Base-by-base conservation (phyloP, 2,888 invertebrate species). In the Tiliacea aurago region DNA sequence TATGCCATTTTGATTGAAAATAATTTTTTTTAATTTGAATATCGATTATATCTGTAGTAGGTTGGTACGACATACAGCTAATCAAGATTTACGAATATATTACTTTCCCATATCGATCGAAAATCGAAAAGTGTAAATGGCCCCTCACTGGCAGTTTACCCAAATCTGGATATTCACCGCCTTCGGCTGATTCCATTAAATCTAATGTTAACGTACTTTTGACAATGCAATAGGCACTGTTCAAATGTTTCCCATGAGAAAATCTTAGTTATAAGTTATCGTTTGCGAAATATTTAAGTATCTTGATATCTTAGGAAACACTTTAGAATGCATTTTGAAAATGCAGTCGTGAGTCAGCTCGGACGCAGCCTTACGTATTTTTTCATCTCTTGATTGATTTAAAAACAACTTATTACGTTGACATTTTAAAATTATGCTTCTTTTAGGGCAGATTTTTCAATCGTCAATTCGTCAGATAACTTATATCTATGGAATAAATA, bases 131-230 rank as follows among this genome's bases (percentile, higher is more conserved):
- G 49, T 62, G 61, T 56, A 56, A 71, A 78, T 51, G 53, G 63
- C 28, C n/a, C n/a, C 43, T 56, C 11, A 73, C 45, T 72, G 47
- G 63, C 37, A 28, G 70, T 82, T 28, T 70, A 70, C 53, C 64
- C 55, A 73, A 79, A 72, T 45, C 56, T 58, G 64, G 83, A 41
- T 61, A 80, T 77, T 75, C 37, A 62, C 28, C 51, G 84, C 81
- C 81, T 47, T n/a, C 13, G 84, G 81, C 76, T 58, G 49, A 47
- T 75, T 73, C 69, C 66, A 70, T 66, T 69, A 62, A 59, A 68
- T 80, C 51, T 65, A 66, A 84, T 84, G 81, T 80, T 76, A 81
- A 71, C 49, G 61, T 84, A 64, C 37, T 63, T 80, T 68, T 65
- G 70, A 63, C 53, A 58, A 53, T 45, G 79, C 56, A 64, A 78